These are phyloP conservation scores for Gallinago undulata DNA, from an alignment of 2,113 vertebrate genomes.

Conservation along the genomic window DNA sequence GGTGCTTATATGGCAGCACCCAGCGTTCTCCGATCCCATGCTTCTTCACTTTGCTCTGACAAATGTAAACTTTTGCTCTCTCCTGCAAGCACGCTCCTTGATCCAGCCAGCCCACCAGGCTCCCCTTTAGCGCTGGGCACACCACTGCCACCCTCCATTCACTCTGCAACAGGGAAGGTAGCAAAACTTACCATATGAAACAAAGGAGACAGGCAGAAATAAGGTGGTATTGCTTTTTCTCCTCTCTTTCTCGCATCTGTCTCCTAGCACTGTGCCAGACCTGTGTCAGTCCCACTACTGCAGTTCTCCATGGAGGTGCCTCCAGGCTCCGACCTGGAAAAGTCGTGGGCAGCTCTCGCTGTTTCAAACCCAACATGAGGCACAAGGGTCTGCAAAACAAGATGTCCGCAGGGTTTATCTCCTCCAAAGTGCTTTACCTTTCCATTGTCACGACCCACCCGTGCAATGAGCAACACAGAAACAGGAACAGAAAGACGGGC, in stretches of 20 bases:
- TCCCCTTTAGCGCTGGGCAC: not conserved
- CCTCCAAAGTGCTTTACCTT: not conserved
- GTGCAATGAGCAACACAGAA: not conserved
- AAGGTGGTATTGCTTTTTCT: not conserved
- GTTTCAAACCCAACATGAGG: not conserved
- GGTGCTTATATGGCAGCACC: constrained; percentile 40
- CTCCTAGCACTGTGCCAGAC: not conserved
- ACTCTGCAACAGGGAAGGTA: not conserved
- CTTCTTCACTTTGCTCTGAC: constrained; percentile 50
- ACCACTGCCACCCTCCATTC: accelerated
- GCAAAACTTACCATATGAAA: not conserved
- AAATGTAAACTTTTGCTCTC: constrained; percentile 62
- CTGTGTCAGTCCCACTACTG: not conserved
- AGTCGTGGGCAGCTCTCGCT: not conserved
- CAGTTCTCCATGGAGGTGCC: accelerated
- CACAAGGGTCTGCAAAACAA: not conserved
- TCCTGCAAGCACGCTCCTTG: not conserved
- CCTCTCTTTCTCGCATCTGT: not conserved
- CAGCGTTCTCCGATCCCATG: not conserved
- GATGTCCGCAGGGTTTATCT: not conserved
- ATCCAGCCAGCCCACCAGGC: not conserved
- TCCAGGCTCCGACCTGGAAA: not conserved
- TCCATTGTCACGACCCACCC: not conserved
- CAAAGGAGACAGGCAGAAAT: not conserved
- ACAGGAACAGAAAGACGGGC: accelerated